Percentiles rank a stretch among this genome's conserved stretches.
Evolutionary conservation across 2,797 vertebrate species (phyloP).

Genomic region (Trachurus trachurus): DNA sequence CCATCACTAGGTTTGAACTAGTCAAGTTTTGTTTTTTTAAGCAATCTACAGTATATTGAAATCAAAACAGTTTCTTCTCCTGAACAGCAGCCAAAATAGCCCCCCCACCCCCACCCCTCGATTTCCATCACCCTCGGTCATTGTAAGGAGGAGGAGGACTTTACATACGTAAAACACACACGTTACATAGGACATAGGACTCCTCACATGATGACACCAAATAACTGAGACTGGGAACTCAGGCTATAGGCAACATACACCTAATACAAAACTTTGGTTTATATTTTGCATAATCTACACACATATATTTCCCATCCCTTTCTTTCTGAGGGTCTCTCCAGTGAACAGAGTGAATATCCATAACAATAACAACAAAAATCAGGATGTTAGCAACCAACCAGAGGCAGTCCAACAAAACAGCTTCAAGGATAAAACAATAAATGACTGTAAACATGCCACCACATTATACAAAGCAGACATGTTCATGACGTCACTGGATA

Average conservation of each 20-base stretch:
- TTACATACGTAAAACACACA: too few relatives aligned
- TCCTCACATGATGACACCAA: not conserved
- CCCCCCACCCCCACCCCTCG: too few relatives aligned
- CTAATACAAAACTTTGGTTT: not conserved
- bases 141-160: not conserved
- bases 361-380: constrained; percentile 19
- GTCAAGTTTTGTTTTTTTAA: not conserved
- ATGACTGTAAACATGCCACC: constrained; percentile 39
- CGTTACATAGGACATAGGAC: too few relatives aligned
- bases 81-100: not conserved
- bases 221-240: not conserved
- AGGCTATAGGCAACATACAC: not conserved
- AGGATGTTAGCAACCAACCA: constrained; percentile 33
- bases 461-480: constrained; percentile 46
- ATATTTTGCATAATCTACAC: not conserved
- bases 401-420: constrained; percentile 11
- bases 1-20: too few relatives aligned
- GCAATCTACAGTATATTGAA: not conserved
- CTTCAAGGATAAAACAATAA: constrained; percentile 47
- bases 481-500: constrained; percentile 32
- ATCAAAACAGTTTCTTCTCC: constrained; percentile 4
- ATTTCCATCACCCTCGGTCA: not conserved
- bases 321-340: not conserved
- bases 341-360: not conserved
- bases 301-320: not conserved